These are phyloP conservation scores for Litocranius walleri DNA, from an alignment of 2,113 vertebrate genomes.

Conservation along the genomic window DNA sequence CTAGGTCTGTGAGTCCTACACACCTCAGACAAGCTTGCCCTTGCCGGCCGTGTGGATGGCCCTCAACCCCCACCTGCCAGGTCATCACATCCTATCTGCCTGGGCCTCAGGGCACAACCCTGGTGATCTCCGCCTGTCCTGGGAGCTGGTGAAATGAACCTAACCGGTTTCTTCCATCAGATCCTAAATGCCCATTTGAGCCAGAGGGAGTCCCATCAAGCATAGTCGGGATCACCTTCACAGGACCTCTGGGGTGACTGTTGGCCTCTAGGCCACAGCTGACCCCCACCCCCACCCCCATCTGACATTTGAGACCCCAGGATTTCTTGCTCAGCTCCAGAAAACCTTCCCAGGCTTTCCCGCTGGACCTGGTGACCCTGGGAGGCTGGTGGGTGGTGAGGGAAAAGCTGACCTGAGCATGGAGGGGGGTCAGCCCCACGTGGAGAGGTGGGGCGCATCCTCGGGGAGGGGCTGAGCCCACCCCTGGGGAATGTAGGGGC, in stretches of 20 bases:
- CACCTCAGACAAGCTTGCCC: not conserved
- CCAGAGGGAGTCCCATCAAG: not conserved
- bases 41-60: accelerated
- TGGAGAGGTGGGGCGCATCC: not conserved
- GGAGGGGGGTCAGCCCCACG: not conserved
- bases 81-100: not conserved
- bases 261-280: not conserved
- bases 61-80: not conserved
- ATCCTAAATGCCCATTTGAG: not conserved
- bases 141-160: not conserved
- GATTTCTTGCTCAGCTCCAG: not conserved
- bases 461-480: not conserved
- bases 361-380: not conserved
- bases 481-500: not conserved
- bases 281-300: not conserved
- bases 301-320: not conserved
- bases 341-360: not conserved
- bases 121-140: not conserved
- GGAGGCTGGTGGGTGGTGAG: not conserved
- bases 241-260: not conserved
- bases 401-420: not conserved
- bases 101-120: not conserved
- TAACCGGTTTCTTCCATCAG: not conserved
- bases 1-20: not conserved
- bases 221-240: not conserved